A percentile compares a stretch with the other conserved stretches of the same genome.
Evolutionary conservation across 2,888 invertebrate species (phyloP).

Genomic region (Phoronis australis): DNA sequence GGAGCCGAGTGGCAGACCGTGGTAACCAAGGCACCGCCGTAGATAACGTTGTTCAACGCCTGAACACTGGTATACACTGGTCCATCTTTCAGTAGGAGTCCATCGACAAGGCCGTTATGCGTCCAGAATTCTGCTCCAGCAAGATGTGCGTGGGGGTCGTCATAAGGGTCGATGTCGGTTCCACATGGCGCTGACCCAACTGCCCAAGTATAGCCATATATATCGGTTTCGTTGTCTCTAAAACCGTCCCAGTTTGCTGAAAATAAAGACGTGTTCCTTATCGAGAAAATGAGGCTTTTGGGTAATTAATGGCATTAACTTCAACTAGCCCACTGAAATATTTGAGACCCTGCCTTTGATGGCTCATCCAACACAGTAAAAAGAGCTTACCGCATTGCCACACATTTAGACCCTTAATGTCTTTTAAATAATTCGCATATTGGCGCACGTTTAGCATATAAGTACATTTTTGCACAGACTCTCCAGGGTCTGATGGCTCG

Average conservation of each 20-base stretch:
- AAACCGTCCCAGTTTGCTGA: conserved; percentile 37
- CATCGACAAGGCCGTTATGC: conserved; percentile 14
- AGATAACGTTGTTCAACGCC: conserved; percentile 31
- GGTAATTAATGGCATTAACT: no score
- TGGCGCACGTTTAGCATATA: no score
- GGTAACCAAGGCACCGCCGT: conserved; percentile 30
- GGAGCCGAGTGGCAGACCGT: conserved; percentile 31
- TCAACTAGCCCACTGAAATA: no score
- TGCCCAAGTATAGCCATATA: conserved; percentile 22
- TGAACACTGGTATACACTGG: conserved; percentile 27
- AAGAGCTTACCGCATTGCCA: no score
- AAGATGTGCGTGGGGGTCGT: conserved; percentile 33
- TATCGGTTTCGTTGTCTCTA: conserved; percentile 29
- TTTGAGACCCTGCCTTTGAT: no score
- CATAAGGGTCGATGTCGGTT: conserved; percentile 20
- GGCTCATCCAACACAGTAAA: no score
- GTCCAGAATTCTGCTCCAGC: conserved; percentile 26
- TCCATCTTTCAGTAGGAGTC: conserved; percentile 23
- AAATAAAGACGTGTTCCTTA: conserved; percentile 6
- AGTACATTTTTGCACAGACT: no score
- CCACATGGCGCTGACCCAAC: conserved; percentile 20
- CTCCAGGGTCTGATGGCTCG: no score
- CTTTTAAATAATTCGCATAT: no score
- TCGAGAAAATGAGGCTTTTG: no score
- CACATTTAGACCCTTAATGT: no score